These are phyloP conservation scores for Falco peregrinus DNA, from an alignment of 2,797 vertebrate species.

Conservation along the genomic window DNA sequence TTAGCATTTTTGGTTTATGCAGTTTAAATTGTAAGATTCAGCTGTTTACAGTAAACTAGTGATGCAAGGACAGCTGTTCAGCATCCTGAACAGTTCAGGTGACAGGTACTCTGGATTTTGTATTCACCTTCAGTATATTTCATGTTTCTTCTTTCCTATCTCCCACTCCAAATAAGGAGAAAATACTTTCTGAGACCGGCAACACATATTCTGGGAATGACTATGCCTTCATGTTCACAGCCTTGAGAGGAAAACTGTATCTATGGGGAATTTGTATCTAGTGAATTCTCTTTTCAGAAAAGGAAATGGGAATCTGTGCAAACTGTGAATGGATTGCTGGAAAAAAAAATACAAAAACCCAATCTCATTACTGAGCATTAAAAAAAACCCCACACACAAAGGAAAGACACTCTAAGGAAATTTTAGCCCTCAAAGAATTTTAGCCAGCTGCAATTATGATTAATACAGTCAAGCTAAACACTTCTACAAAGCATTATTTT, in stretches of 20 bases:
- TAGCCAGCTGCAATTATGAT: background rate
- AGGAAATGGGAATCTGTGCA: background rate
- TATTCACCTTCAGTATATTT: background rate
- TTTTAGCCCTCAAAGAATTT: background rate
- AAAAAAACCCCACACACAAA: background rate
- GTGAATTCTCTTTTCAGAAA: background rate
- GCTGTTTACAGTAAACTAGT: background rate
- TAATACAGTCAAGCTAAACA: background rate
- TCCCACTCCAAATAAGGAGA: background rate
- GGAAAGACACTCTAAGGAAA: background rate
- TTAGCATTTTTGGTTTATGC: background rate
- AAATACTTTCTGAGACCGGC: background rate
- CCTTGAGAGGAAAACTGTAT: background rate
- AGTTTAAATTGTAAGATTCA: background rate
- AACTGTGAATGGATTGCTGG: background rate
- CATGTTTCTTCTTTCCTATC: background rate
- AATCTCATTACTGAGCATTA: background rate
- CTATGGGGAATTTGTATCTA: background rate
- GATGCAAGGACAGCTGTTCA: background rate
- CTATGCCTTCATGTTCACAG: background rate
- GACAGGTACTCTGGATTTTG: background rate
- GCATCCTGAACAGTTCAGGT: background rate
- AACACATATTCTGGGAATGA: background rate
- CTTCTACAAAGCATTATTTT: background rate
- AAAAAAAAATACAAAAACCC: background rate